Conservation (phyloP, 2,113 vertebrate genomes). For the Xenopus borealis region DNA sequence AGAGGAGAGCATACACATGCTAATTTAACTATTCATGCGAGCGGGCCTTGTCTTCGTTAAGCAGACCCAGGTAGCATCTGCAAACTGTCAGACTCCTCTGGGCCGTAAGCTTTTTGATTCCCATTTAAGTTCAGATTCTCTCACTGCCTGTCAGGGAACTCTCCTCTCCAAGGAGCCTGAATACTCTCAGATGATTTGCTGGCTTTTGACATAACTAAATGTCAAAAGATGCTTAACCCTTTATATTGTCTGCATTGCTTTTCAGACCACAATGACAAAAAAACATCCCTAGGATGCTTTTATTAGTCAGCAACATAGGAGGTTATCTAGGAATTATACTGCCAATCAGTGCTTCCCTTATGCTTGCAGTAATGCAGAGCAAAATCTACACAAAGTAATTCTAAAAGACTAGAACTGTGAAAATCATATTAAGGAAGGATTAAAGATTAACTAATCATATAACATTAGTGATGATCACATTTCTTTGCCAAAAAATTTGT, state of each 20-base stretch:
- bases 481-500: too few species aligned
- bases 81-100: constrained; percentile 85
- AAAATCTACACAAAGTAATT: too few species aligned
- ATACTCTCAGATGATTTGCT: constrained; percentile 80
- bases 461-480: too few species aligned
- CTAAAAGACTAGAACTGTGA: too few species aligned
- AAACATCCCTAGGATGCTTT: neutral
- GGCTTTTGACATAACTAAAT: constrained; percentile 79
- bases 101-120: constrained; percentile 71
- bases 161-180: constrained; percentile 76
- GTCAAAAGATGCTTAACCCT: constrained; percentile 76
- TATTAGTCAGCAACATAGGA: too few species aligned
- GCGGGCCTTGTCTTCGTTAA: constrained; percentile 80
- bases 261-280: constrained; percentile 1
- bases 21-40: constrained; percentile 87
- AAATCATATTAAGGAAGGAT: too few species aligned
- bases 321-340: too few species aligned
- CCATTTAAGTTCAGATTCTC: constrained; percentile 82
- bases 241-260: constrained; percentile 2
- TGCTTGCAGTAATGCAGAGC: too few species aligned
- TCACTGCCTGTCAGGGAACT: constrained; percentile 83
- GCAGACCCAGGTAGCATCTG: constrained; percentile 89
- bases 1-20: constrained; percentile 95
- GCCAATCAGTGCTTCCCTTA: too few species aligned
- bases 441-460: too few species aligned